Conservation (phyloP, 2,888 invertebrate species). For the Drosophila ustulata region DNA sequence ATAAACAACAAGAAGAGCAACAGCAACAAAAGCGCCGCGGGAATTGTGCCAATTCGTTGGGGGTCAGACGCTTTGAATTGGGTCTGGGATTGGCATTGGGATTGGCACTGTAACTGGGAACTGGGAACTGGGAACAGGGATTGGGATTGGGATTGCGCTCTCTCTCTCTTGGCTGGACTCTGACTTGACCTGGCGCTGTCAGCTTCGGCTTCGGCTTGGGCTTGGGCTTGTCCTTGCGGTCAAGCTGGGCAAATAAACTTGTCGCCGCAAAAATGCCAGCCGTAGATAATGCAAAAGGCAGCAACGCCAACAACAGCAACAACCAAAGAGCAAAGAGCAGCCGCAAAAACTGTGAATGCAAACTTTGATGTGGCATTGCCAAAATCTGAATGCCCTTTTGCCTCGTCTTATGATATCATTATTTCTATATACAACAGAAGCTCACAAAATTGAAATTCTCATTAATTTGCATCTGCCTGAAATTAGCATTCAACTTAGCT, state of each 20-base stretch:
- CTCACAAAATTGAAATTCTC: no score
- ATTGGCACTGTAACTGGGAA: not conserved
- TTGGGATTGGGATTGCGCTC: not conserved
- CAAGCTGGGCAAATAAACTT: constrained; percentile 17
- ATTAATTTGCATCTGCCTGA: no score
- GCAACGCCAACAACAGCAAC: not conserved
- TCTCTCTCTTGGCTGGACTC: not conserved
- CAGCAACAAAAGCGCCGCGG: constrained; percentile 13
- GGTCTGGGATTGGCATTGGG: constrained; percentile 1
- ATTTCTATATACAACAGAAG: no score
- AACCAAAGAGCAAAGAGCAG: not conserved
- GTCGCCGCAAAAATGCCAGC: constrained; percentile 10
- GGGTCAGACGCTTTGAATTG: constrained; percentile 3
- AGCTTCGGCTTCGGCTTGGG: not conserved
- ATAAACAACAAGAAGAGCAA: constrained; percentile 32
- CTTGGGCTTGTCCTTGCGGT: constrained; percentile 28
- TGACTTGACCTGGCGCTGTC: constrained; percentile 4
- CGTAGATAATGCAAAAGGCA: constrained; percentile 14
- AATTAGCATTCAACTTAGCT: no score
- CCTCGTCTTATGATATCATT: not conserved
- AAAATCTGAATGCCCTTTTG: not conserved
- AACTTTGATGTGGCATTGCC: not conserved
- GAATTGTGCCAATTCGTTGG: constrained; percentile 22
- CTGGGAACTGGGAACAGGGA: not conserved
- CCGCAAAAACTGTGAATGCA: not conserved